phyloP scores from a whole-genome alignment of 2,797 vertebrate genomes.

The Limnodromus scolopaceus region DNA sequence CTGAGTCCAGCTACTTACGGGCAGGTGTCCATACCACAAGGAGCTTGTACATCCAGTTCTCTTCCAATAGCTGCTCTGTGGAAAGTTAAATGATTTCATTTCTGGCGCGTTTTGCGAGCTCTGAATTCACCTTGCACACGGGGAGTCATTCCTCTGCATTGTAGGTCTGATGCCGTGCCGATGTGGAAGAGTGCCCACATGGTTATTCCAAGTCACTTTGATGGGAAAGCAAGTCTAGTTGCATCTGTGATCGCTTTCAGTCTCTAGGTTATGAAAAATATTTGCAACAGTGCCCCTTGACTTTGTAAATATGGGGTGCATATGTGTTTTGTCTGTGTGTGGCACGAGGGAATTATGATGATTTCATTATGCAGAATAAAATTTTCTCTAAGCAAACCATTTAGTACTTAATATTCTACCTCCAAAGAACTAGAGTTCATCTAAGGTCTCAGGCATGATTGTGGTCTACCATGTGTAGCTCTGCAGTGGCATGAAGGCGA shows the following conservation, averaged over 20 bases:
- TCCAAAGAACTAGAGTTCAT: slow-evolving; percentile 71
- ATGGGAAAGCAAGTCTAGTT: slow-evolving; percentile 60
- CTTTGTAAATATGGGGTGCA: slow-evolving; percentile 69
- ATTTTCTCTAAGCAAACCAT: slow-evolving; percentile 50
- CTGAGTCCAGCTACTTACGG: not conserved
- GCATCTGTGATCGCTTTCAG: slow-evolving; percentile 53
- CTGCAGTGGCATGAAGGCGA: slow-evolving; percentile 20
- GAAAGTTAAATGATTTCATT: slow-evolving; percentile 53
- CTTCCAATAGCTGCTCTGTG: not conserved
- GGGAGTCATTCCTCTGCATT: slow-evolving; percentile 61
- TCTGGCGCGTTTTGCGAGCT: slow-evolving; percentile 1
- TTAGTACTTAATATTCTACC: slow-evolving; percentile 62
- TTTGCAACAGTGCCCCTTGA: slow-evolving; percentile 64
- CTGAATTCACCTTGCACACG: slow-evolving; percentile 38
- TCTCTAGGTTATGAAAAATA: slow-evolving; percentile 71
- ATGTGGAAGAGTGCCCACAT: slow-evolving; percentile 52
- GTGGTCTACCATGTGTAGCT: slow-evolving; percentile 45
- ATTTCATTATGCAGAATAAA: slow-evolving; percentile 68
- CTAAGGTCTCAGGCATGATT: slow-evolving; percentile 51
- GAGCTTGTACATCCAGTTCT: slow-evolving; percentile 48
- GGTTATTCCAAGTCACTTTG: slow-evolving; percentile 58
- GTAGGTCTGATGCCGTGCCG: slow-evolving; percentile 69
- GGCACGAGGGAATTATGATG: slow-evolving; percentile 71
- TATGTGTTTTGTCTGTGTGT: slow-evolving; percentile 75
- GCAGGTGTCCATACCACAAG: slow-evolving; percentile 33